Percentiles rank a stretch among this genome's conserved stretches.
Evolutionary conservation across 2,113 vertebrate species (phyloP).

Genomic region (Oryzias woworae): DNA sequence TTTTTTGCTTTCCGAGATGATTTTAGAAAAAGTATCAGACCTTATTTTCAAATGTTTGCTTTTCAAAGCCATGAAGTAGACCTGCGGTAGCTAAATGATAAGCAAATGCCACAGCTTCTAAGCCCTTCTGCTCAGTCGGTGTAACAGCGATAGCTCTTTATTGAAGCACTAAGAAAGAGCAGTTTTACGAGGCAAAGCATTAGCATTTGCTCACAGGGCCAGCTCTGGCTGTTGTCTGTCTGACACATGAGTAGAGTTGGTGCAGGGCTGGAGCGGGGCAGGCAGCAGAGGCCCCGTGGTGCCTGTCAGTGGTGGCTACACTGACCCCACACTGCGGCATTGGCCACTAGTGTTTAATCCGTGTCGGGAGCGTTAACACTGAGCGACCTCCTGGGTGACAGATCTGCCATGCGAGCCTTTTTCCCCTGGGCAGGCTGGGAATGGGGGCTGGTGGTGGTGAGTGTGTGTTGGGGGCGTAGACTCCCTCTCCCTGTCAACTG

Average conservation of each 20-base stretch:
- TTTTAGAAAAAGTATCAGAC: neutral
- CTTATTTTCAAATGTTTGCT: neutral
- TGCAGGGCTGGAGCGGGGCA: constrained; percentile 53
- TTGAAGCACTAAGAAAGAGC: constrained; percentile 44
- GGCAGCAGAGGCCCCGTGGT: constrained; percentile 68
- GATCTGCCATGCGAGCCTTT: constrained; percentile 87
- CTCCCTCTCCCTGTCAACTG: constrained; percentile 73
- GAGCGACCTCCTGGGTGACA: constrained; percentile 90
- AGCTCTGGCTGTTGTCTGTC: constrained; percentile 58
- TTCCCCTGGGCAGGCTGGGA: constrained; percentile 63
- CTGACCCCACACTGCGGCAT: constrained; percentile 81
- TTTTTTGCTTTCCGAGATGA: neutral
- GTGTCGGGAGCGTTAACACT: constrained; percentile 93
- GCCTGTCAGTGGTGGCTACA: constrained; percentile 84
- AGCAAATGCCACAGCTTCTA: constrained; percentile 18
- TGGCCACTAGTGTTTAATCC: constrained; percentile 90
- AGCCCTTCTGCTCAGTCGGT: constrained; percentile 10
- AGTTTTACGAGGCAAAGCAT: constrained; percentile 48
- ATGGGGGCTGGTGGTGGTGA: neutral
- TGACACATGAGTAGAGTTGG: constrained; percentile 61
- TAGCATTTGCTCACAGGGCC: constrained; percentile 63
- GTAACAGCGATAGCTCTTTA: constrained; percentile 47
- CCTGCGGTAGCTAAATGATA: constrained; percentile 1
- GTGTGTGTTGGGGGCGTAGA: constrained; percentile 31
- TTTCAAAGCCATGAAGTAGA: constrained; percentile 17